phyloP scores from a whole-genome alignment of 2,113 vertebrate species.

The Rattus rattus region DNA sequence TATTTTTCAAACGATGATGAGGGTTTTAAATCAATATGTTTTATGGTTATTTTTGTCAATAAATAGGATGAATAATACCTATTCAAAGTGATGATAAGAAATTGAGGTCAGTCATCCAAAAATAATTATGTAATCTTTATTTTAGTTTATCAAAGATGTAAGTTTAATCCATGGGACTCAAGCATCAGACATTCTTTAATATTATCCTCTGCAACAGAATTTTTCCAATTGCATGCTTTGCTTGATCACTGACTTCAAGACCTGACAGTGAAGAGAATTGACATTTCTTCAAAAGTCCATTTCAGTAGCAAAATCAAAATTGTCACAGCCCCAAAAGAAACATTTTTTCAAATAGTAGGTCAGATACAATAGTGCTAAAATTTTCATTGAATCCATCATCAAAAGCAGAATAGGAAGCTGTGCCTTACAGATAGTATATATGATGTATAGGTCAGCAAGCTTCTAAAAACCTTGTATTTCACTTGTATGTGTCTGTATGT shows the following conservation, averaged over 20 bases:
- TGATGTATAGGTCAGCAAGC: not conserved
- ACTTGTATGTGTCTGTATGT: not conserved
- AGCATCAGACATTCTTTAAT: constrained; percentile 14
- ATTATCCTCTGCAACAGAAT: constrained; percentile 50
- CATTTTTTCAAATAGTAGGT: not conserved
- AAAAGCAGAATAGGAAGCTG: not conserved
- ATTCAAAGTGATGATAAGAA: not conserved
- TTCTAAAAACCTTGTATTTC: not conserved
- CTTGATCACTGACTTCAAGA: constrained; percentile 48
- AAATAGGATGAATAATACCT: not conserved
- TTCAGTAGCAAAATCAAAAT: constrained; percentile 27
- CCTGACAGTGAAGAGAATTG: not conserved
- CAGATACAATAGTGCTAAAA: not conserved
- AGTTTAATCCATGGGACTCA: constrained; percentile 10
- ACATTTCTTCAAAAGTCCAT: constrained; percentile 16
- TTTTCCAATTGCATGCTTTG: constrained; percentile 59
- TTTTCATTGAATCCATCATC: not conserved
- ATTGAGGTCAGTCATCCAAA: not conserved
- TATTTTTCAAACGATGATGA: not conserved
- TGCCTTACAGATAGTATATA: not conserved
- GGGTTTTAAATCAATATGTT: not conserved
- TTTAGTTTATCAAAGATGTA: constrained; percentile 27
- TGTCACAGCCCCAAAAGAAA: not conserved
- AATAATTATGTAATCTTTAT: not conserved
- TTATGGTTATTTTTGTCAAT: not conserved